Conservation (phyloP, 2,888 invertebrate genomes). For the Leucoma salicis region DNA sequence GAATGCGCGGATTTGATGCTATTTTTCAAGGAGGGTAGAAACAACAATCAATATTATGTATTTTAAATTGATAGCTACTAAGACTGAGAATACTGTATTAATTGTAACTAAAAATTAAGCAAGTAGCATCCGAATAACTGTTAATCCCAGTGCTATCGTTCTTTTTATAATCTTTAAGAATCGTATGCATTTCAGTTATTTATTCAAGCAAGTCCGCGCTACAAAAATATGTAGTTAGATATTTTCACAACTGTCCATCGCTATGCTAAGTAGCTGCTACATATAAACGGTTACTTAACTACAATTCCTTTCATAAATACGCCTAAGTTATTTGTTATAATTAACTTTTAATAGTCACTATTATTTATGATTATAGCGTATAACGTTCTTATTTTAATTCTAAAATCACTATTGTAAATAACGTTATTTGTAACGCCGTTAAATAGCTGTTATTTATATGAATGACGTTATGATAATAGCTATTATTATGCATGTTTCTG, state of each 20-base stretch:
- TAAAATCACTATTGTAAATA: slow-evolving; percentile 24
- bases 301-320: slow-evolving; percentile 22
- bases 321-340: slow-evolving; percentile 45
- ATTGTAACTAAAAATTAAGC: background rate
- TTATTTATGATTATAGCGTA: slow-evolving; percentile 52
- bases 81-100: slow-evolving; percentile 6
- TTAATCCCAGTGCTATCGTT: background rate
- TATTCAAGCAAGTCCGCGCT: slow-evolving; percentile 27
- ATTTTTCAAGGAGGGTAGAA: slow-evolving; percentile 7
- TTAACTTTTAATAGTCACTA: slow-evolving; percentile 44
- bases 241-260: slow-evolving; percentile 27
- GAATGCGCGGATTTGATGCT: slow-evolving; percentile 29
- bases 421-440: slow-evolving; percentile 21
- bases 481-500: slow-evolving; percentile 20
- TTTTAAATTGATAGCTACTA: slow-evolving; percentile 1
- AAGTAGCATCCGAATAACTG: background rate
- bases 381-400: slow-evolving; percentile 47
- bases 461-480: slow-evolving; percentile 18
- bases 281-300: too few relatives aligned
- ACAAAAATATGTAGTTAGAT: slow-evolving; percentile 22
- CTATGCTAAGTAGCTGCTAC: too few relatives aligned
- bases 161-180: background rate
- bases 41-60: background rate
- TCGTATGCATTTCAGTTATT: background rate
- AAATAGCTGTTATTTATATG: slow-evolving; percentile 12